Base-by-base conservation (phyloP, 2,113 vertebrate genomes). In the Thalassarche chlororhynchos region DNA sequence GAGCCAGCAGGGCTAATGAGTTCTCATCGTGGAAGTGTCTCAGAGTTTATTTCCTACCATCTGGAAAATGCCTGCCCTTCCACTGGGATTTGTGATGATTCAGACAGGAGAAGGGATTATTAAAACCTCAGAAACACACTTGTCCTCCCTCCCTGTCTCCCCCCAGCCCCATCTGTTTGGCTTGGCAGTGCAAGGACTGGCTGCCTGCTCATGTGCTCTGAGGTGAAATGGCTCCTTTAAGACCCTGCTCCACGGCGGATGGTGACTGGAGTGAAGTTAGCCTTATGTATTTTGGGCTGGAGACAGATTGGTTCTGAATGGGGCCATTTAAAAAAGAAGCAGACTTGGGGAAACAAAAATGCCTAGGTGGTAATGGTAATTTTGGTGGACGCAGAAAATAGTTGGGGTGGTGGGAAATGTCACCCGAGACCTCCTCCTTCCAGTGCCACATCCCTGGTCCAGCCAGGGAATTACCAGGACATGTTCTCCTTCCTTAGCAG, bases 41-140 rank as follows among this genome's bases (percentile, higher is more conserved):
- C 84, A 49, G 80, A 89, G 91, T 96, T 94, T 87, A 94, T 97
- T 87, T 94, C 80, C 80, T 47, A 64, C 97, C 97, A 96, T 96
- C 97, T 97, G 97, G 95, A 97, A 96, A 95, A 91, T 6, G 90
- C 91, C 64, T 51, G 65, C 32, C 88, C 86, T 87, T 95, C 97
- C 83, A 12, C 42, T 83, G 95, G 95, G 95, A 93, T 84, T 91
- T 72, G 40, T 32, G 76, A 68, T 24, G 93, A 54, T 80, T 90
- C 80, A 80, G 93, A 52, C 80, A 93, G 93, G 85, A 92, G 88
- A 62, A 76, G 21, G 68, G 88, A 55, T 97, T 89, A 94, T 91
- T 70, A 68, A 96, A 96, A 85, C 36, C 68, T 83, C 74, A 24
- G 77, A 57, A 90, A 57, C 38, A n/a, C 20, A 7, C 34, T 85